Conservation (phyloP, 2,113 vertebrate species). For the Maccullochella peelii region DNA sequence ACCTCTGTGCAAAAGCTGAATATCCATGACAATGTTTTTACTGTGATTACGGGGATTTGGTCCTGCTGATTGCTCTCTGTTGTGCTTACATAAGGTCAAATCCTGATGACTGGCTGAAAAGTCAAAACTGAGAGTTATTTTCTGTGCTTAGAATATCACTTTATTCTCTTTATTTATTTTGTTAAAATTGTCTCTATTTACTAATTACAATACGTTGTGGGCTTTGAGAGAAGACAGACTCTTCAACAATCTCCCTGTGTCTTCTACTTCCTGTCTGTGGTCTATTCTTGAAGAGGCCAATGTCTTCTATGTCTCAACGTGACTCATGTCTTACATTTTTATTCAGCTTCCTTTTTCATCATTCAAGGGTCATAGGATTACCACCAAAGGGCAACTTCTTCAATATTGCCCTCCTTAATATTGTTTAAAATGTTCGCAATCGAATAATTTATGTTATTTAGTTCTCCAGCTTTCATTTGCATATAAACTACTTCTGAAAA, state of each 20-base stretch:
- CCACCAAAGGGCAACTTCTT: neutral
- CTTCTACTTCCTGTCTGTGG: neutral
- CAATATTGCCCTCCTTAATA: neutral
- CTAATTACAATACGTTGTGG: neutral
- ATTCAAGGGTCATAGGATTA: neutral
- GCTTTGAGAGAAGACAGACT: neutral
- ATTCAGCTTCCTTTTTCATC: conserved; percentile 3
- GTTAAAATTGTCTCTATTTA: too few relatives aligned
- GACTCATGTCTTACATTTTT: neutral
- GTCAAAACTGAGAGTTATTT: neutral
- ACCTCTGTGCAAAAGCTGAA: too few relatives aligned
- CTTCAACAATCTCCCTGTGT: neutral
- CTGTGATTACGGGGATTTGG: neutral
- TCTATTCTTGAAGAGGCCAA: neutral
- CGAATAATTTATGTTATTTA: neutral
- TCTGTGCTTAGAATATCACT: neutral
- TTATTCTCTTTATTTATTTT: neutral
- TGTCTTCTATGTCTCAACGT: neutral
- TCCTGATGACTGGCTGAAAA: neutral
- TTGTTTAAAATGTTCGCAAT: neutral
- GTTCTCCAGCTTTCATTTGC: neutral
- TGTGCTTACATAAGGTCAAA: too few relatives aligned
- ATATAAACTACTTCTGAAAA: neutral
- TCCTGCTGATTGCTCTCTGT: neutral
- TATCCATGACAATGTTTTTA: too few relatives aligned